Evolutionary conservation across 2,797 vertebrate species (phyloP), one percentile per base, ranked within the genome.

Genomic region (Tachyglossus aculeatus): DNA sequence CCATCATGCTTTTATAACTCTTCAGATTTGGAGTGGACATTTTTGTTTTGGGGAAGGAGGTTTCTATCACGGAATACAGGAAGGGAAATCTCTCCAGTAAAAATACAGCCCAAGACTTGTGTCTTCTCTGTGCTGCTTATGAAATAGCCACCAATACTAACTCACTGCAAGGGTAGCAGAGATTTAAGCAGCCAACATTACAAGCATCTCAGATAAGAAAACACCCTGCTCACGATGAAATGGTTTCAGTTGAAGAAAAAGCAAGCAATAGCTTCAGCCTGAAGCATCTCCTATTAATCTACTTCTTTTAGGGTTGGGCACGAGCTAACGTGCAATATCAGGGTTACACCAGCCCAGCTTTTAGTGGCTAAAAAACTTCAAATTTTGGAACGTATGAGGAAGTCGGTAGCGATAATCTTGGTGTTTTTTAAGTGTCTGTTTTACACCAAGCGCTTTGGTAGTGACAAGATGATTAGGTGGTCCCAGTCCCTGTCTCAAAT

Each of bases 81-180:
- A 87, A 87, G 87, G 83, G 85, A 87, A 87, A 87, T 85, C 66
- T 85, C 83, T 87, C 77, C 85, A 87, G 85, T 87, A 87, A 87
- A 87, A 87, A 87, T 87, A 87, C 85, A 83, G 83, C 85, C 85
- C 85, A 87, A 87, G 85, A 87, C 85, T 82, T 85, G 85, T 83
- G 85, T 76, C 85, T 87, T 83, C 80, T 87, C 81, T 85, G 78
- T 78, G 85, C 85, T 82, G 83, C 85, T 87, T 87, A 85, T 85
- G 85, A 87, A 87, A 87, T 87, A 87, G 87, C 82, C 85, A 87
- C 85, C 87, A n/a, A 87, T 85, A 85, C 81, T 83, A 87, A 72
- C 85, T 87, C 85, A 87, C 85, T 85, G 85, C 78, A 81, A 85
- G 87, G 83, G 74, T 87, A 87, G 85, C 85, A 87, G 85, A 87